phyloP scores from a whole-genome alignment of 2,113 vertebrate species.

The Catharus bicknelli region DNA sequence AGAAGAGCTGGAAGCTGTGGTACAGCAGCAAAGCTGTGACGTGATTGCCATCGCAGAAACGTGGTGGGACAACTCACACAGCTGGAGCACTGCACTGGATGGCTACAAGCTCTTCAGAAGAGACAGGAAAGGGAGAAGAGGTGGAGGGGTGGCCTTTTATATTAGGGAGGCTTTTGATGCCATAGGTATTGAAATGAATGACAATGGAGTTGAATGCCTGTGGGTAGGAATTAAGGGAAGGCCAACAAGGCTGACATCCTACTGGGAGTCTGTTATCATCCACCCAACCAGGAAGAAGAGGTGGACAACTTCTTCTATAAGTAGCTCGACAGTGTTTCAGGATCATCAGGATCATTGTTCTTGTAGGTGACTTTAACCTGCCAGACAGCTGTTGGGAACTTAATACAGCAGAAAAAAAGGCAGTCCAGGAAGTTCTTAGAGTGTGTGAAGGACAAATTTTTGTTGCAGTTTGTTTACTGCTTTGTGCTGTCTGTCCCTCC shows the following conservation, averaged over 20 bases:
- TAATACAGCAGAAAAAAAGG: no score
- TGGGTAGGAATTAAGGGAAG: not conserved
- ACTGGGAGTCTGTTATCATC: not conserved
- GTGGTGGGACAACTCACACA: fast-evolving
- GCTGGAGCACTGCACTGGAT: not conserved
- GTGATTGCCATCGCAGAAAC: fast-evolving
- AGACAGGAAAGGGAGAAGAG: no score
- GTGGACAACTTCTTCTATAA: no score
- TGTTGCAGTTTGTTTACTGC: not conserved
- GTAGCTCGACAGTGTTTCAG: not conserved
- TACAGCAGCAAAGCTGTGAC: no score
- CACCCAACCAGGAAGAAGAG: not conserved
- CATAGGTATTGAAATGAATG: not conserved
- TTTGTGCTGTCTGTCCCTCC: not conserved
- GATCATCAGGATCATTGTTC: not conserved
- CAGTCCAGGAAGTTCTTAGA: not conserved
- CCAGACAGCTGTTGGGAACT: not conserved
- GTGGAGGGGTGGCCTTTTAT: no score
- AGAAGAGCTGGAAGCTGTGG: not conserved
- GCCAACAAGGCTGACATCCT: not conserved
- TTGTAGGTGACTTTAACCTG: not conserved
- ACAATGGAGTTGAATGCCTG: not conserved
- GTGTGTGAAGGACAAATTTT: not conserved
- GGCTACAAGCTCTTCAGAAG: not conserved
- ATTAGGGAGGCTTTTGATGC: no score